phyloP scores from a whole-genome alignment of 2,888 invertebrate genomes.

The Apamea sordens region DNA sequence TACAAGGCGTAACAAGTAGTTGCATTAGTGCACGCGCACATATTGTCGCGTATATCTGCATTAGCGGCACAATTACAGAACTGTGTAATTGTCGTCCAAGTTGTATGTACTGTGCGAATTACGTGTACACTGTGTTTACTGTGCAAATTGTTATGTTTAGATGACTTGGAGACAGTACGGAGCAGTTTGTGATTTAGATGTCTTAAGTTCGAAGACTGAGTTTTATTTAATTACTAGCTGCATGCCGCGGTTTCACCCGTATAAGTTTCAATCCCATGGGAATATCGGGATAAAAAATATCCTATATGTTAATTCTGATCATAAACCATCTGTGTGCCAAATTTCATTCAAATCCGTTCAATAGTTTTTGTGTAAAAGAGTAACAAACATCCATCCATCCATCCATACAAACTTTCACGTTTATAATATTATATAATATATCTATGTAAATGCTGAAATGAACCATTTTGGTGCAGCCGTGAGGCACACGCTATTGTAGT shows the following conservation, averaged over 20 bases:
- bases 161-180: neutral
- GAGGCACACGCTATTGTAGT: no score
- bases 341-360: no score
- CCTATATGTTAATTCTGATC: no score
- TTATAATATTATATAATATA: neutral
- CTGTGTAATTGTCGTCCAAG: slow-evolving; percentile 14
- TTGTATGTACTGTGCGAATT: slow-evolving; percentile 1
- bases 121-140: neutral
- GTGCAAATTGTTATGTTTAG: neutral
- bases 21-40: slow-evolving; percentile 1
- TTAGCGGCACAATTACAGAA: slow-evolving; percentile 30
- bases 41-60: slow-evolving; percentile 20
- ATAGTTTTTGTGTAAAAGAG: no score
- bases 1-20: slow-evolving; percentile 1
- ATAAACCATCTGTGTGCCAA: no score
- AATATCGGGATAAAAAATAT: no score
- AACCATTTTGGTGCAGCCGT: no score
- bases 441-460: neutral
- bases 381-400: no score
- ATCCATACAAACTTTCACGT: no score
- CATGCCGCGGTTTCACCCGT: no score
- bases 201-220: neutral
- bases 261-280: no score
- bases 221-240: neutral
- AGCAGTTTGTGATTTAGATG: neutral